Conservation (phyloP, 2,113 vertebrate genomes). For the Odontesthes bonariensis region DNA sequence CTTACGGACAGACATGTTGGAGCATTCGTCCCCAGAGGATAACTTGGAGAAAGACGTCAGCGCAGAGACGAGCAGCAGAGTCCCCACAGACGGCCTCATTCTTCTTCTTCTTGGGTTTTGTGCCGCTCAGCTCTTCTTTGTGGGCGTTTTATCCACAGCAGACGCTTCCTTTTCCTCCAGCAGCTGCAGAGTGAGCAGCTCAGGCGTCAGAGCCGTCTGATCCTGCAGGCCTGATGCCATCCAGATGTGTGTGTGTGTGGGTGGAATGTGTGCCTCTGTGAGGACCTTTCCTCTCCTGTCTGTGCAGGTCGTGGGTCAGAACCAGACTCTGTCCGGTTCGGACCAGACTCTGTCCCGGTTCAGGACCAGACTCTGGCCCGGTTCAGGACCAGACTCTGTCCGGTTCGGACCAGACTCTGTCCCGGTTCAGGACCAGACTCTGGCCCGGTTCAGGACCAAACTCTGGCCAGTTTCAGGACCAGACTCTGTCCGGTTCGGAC, state of each 20-base stretch:
- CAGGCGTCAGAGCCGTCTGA: too few relatives aligned
- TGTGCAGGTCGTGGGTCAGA: too few relatives aligned
- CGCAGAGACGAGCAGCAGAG: constrained; percentile 28
- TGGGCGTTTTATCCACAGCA: not conserved
- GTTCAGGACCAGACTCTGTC: too few relatives aligned
- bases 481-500: too few relatives aligned
- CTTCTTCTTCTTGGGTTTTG: constrained; percentile 7
- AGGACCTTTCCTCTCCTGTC: constrained; percentile 1
- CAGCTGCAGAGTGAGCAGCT: too few relatives aligned
- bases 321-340: too few relatives aligned
- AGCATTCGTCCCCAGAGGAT: too few relatives aligned
- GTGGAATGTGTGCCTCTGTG: not conserved
- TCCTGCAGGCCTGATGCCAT: constrained; percentile 6
- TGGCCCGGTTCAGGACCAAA: not conserved
- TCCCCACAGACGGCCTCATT: constrained; percentile 29
- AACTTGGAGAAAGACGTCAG: too few relatives aligned
- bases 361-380: too few relatives aligned
- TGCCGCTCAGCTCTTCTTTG: not conserved
- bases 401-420: too few relatives aligned
- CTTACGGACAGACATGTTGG: not conserved
- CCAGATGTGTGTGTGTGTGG: constrained; percentile 41
- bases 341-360: too few relatives aligned
- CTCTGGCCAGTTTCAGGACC: not conserved
- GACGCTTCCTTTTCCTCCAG: constrained; percentile 7
- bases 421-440: too few relatives aligned